Percentiles rank a stretch among this genome's conserved stretches.
These are phyloP conservation scores for Automeris io DNA, from an alignment of 2,888 invertebrate species.

Conservation along the genomic window DNA sequence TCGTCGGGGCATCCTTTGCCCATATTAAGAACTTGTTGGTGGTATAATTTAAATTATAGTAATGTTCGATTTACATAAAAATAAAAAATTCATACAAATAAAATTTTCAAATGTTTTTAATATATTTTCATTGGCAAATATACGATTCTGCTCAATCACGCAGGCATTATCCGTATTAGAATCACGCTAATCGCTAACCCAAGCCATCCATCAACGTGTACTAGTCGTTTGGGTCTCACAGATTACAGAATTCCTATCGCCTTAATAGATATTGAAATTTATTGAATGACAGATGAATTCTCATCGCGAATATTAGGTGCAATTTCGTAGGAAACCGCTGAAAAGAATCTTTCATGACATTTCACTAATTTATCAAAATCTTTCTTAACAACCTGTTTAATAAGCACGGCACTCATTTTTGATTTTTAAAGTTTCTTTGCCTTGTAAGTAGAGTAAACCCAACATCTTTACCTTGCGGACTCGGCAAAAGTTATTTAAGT, in stretches of 20 bases:
- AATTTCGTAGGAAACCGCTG: constrained; percentile 2
- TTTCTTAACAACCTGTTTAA: too few relatives aligned
- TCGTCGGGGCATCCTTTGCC: too few relatives aligned
- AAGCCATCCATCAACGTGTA: constrained; percentile 46
- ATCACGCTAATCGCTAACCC: constrained; percentile 31
- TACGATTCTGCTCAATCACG: constrained; percentile 36
- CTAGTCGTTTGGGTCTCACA: constrained; percentile 33
- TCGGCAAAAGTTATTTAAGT: too few relatives aligned
- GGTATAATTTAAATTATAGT: too few relatives aligned
- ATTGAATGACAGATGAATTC: constrained; percentile 19
- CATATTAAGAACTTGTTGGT: too few relatives aligned
- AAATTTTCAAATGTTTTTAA: too few relatives aligned
- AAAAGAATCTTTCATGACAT: constrained; percentile 1
- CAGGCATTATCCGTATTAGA: constrained; percentile 47
- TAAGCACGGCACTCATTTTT: too few relatives aligned
- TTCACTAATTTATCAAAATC: neutral
- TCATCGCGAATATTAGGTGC: constrained; percentile 6
- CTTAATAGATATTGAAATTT: constrained; percentile 18
- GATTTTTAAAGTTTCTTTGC: too few relatives aligned
- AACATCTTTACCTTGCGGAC: too few relatives aligned
- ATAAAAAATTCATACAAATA: too few relatives aligned
- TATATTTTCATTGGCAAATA: constrained; percentile 1
- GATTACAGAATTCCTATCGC: constrained; percentile 23
- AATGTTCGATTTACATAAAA: too few relatives aligned
- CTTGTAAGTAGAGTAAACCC: too few relatives aligned